Evolutionary conservation across 2,888 invertebrate species (phyloP).

Genomic region (Mythimna impura): DNA sequence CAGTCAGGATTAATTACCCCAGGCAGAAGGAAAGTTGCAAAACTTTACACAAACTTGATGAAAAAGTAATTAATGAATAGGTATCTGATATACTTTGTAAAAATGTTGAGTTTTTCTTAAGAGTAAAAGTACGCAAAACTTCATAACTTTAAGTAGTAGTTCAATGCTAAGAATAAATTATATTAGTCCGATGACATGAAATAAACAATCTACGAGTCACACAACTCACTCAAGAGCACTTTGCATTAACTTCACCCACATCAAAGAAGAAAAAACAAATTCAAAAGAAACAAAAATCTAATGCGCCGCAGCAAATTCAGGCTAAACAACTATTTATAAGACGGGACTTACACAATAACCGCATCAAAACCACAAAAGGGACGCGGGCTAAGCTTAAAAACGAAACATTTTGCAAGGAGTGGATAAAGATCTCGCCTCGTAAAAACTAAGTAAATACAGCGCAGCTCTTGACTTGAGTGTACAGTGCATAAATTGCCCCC

Average conservation of each 20-base stretch:
- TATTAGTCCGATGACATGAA: background rate
- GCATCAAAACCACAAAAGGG: conserved; percentile 62
- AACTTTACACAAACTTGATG: conserved; percentile 45
- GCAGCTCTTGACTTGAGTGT: conserved; percentile 83
- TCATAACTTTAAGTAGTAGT: background rate
- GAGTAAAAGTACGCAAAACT: conserved; percentile 5
- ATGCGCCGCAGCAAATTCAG: conserved; percentile 36
- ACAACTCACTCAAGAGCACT: background rate
- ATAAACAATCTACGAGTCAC: background rate
- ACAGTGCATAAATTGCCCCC: conserved; percentile 87
- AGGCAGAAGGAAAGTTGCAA: conserved; percentile 26
- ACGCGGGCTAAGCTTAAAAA: conserved; percentile 62
- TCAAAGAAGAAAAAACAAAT: conserved; percentile 3
- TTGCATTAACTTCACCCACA: background rate
- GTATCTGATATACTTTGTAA: conserved; percentile 15
- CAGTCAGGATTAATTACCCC: conserved; percentile 54
- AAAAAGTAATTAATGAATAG: conserved; percentile 49
- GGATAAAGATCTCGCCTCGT: conserved; percentile 81
- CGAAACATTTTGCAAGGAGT: conserved; percentile 78
- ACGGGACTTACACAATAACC: conserved; percentile 59
- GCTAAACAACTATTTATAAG: conserved; percentile 46
- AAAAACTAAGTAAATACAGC: conserved; percentile 84
- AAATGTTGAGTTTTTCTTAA: conserved; percentile 4
- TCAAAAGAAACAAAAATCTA: conserved; percentile 24
- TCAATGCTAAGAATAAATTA: background rate